Evolutionary conservation across 2,888 invertebrate species (phyloP).

Genomic region (Drosophila parthenogenetica): DNA sequence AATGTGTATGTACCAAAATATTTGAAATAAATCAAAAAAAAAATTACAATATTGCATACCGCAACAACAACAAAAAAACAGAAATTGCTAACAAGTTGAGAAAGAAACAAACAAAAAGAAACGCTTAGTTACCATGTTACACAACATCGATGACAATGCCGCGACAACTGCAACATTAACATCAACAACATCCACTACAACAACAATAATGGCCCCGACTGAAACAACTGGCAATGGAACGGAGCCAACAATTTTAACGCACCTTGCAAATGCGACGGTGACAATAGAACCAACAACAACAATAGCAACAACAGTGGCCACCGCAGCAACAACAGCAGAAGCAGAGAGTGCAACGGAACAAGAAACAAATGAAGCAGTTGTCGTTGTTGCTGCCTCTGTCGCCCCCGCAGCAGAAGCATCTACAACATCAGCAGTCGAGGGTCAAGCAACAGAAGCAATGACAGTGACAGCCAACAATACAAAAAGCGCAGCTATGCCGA

Average conservation of each 20-base stretch:
- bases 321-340: conserved; percentile 16
- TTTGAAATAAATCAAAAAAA: conserved; percentile 41
- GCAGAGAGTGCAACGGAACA: conserved; percentile 37
- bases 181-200: conserved; percentile 36
- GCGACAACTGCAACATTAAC: conserved; percentile 57
- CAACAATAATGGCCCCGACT: conserved; percentile 53
- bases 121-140: conserved; percentile 67
- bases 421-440: conserved; percentile 47
- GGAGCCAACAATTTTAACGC: conserved; percentile 73
- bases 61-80: conserved; percentile 20
- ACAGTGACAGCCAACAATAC: conserved; percentile 55
- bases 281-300: conserved; percentile 42
- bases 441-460: conserved; percentile 47
- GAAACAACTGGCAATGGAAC: conserved; percentile 67
- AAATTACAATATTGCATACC: neutral
- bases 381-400: conserved; percentile 26
- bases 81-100: conserved; percentile 14
- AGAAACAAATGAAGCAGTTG: conserved; percentile 39
- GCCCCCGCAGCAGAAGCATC: conserved; percentile 38
- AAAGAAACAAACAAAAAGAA: conserved; percentile 18
- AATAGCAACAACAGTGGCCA: conserved; percentile 11
- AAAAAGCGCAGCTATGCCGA: conserved; percentile 36
- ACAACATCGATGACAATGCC: conserved; percentile 65
- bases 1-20: conserved; percentile 27
- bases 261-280: conserved; percentile 57